Evolutionary conservation across 2,888 invertebrate species (phyloP).

Genomic region (Ophion costatus): DNA sequence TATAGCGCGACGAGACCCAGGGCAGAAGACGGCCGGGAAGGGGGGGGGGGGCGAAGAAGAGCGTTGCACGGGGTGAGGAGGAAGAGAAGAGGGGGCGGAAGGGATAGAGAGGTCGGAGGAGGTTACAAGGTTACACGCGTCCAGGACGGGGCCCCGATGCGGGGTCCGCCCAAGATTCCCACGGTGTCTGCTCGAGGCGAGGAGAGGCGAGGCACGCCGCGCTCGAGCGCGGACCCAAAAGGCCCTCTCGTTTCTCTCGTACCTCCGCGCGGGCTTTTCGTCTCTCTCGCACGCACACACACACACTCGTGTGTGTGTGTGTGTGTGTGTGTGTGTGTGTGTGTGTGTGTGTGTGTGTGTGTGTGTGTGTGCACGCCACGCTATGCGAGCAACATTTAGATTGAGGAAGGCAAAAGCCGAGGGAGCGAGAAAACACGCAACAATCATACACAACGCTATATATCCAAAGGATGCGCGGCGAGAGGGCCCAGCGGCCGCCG

Average conservation of each 20-base stretch:
- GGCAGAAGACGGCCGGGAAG: conserved; percentile 16
- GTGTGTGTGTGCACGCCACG: conserved; percentile 71
- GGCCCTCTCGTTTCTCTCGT: conserved; percentile 63
- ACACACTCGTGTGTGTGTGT: conserved; percentile 71
- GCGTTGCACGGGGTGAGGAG: conserved; percentile 41
- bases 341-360: conserved; percentile 62
- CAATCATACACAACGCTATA: conserved; percentile 71
- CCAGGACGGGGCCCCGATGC: conserved; percentile 78
- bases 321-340: conserved; percentile 62
- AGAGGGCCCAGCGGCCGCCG: conserved; percentile 62
- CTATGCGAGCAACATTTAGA: conserved; percentile 79
- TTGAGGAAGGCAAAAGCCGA: conserved; percentile 75
- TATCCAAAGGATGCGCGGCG: conserved; percentile 12
- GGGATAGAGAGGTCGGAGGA: conserved; percentile 76
- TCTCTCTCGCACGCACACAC: conserved; percentile 67
- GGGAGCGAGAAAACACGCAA: conserved; percentile 74
- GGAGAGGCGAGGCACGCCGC: conserved; percentile 76
- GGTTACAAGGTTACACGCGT: conserved; percentile 81
- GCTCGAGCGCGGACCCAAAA: conserved; percentile 42
- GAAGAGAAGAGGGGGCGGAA: conserved; percentile 52
- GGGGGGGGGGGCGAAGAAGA: conserved; percentile 26
- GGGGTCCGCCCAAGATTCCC: conserved; percentile 82
- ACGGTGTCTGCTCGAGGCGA: conserved; percentile 83
- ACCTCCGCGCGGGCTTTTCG: conserved; percentile 59
- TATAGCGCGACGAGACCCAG: background rate